Percentiles rank a stretch among this genome's conserved stretches.
Evolutionary conservation across 2,888 invertebrate genomes (phyloP).

Genomic region (Caenorhabditis drosophilae): DNA sequence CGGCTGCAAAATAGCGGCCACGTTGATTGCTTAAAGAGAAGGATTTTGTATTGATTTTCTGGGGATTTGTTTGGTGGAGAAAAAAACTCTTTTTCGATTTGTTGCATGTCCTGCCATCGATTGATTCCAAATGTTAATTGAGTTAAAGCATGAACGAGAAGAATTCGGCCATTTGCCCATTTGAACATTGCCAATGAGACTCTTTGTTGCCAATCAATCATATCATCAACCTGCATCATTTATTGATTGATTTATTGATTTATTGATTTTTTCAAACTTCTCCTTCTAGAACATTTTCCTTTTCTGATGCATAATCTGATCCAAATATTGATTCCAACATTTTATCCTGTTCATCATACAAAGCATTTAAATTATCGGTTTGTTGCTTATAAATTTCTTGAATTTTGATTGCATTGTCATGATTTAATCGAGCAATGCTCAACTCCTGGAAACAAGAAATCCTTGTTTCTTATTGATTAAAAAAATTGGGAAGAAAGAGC

Average conservation of each 20-base stretch:
- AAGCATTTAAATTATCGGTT: conserved; percentile 70
- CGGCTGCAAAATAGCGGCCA: conserved; percentile 71
- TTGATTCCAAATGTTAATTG: conserved; percentile 72
- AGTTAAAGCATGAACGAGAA: conserved; percentile 72
- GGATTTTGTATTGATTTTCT: not conserved
- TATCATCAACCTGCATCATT: conserved; percentile 69
- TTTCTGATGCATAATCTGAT: conserved; percentile 73
- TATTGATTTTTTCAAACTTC: conserved; percentile 51
- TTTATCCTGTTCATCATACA: conserved; percentile 72
- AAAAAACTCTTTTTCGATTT: conserved; percentile 68
- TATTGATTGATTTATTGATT: not conserved
- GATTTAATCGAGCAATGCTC: conserved; percentile 67
- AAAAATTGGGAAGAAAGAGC: too few relatives aligned
- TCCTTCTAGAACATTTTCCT: conserved; percentile 73
- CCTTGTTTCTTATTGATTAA: too few relatives aligned
- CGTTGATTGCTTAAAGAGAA: conserved; percentile 69
- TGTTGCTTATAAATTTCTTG: conserved; percentile 68
- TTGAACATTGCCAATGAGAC: conserved; percentile 73
- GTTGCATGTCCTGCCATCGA: conserved; percentile 71
- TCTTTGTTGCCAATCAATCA: conserved; percentile 72
- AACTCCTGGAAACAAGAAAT: conserved; percentile 63
- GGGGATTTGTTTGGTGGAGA: not conserved
- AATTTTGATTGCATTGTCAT: conserved; percentile 67
- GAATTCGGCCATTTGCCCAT: conserved; percentile 67
- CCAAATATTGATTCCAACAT: conserved; percentile 72